These are phyloP conservation scores for Porites divaricata DNA, from an alignment of 92 coral and sea anemone genomes.

Conservation along the genomic window DNA sequence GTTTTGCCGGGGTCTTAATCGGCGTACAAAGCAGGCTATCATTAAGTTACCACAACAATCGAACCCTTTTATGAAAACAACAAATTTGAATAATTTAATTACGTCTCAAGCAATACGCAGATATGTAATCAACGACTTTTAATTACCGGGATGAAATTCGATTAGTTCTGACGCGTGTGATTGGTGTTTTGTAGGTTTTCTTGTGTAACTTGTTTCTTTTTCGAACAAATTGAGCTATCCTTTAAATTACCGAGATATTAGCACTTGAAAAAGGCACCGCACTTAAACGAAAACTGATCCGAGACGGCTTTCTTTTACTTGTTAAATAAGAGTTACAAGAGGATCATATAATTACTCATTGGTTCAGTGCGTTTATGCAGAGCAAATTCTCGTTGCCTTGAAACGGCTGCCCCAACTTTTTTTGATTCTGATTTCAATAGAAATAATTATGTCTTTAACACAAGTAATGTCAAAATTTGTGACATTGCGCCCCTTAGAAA, in stretches of 20 bases:
- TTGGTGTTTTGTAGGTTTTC: conserved; percentile 55
- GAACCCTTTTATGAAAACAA: conserved; percentile 62
- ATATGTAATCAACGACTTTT: conserved; percentile 80
- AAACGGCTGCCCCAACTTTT: not conserved
- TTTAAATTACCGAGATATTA: conserved; percentile 52
- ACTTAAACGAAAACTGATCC: conserved; percentile 10
- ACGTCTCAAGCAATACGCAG: conserved; percentile 72
- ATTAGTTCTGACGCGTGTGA: conserved; percentile 54
- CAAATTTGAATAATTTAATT: conserved; percentile 88
- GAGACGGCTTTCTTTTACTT: conserved; percentile 42
- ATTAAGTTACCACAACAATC: conserved; percentile 59
- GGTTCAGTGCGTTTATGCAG: conserved; percentile 11
- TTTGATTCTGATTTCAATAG: conserved; percentile 5
- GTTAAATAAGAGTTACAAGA: conserved; percentile 41
- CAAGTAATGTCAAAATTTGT: conserved; percentile 10
- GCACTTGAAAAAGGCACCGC: conserved; percentile 44
- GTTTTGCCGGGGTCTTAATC: not conserved
- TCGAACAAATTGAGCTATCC: conserved; percentile 45
- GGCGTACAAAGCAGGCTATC: conserved; percentile 30
- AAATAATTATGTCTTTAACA: not conserved
- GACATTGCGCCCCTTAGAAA: conserved; percentile 4
- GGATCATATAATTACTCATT: conserved; percentile 27
- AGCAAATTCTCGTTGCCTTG: conserved; percentile 22
- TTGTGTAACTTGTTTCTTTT: conserved; percentile 39
- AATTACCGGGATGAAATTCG: conserved; percentile 75